phyloP scores from a whole-genome alignment of 1,140 invertebrate genomes.

The Odontomachus brunneus region DNA sequence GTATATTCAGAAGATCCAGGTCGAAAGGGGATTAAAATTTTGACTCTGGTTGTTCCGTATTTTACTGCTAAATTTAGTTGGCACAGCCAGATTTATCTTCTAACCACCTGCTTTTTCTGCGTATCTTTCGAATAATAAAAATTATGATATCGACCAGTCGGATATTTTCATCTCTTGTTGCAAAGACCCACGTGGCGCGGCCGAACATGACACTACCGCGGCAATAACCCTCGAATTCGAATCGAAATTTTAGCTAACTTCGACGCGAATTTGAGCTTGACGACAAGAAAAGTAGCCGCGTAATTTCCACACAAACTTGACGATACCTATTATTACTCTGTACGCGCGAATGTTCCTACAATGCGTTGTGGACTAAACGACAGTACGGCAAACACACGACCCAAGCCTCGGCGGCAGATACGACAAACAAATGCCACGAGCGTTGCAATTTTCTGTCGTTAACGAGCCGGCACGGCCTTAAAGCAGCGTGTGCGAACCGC shows the following conservation, averaged over 20 bases:
- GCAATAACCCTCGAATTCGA: not conserved
- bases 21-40: too few relatives aligned
- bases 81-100: too few relatives aligned
- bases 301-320: slow-evolving; percentile 10
- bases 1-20: too few relatives aligned
- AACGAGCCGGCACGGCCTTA: slow-evolving; percentile 50
- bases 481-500: slow-evolving; percentile 19
- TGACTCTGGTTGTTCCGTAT: too few relatives aligned
- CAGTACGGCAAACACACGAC: not conserved
- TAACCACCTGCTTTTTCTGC: too few relatives aligned
- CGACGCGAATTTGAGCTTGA: slow-evolving; percentile 6
- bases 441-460: slow-evolving; percentile 70
- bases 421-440: slow-evolving; percentile 67
- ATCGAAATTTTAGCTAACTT: not conserved
- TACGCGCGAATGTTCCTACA: slow-evolving; percentile 40
- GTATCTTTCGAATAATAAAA: not conserved
- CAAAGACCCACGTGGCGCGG: too few relatives aligned
- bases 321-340: slow-evolving; percentile 64
- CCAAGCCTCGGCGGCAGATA: slow-evolving; percentile 8
- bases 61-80: too few relatives aligned
- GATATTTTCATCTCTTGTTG: too few relatives aligned
- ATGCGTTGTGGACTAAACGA: slow-evolving; percentile 58
- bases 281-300: slow-evolving; percentile 20
- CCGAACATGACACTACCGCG: too few relatives aligned
- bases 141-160: not conserved